Evolutionary conservation across 2,888 invertebrate species (phyloP), one percentile per base, ranked within the genome.

Genomic region (Argyra leucocephala): DNA sequence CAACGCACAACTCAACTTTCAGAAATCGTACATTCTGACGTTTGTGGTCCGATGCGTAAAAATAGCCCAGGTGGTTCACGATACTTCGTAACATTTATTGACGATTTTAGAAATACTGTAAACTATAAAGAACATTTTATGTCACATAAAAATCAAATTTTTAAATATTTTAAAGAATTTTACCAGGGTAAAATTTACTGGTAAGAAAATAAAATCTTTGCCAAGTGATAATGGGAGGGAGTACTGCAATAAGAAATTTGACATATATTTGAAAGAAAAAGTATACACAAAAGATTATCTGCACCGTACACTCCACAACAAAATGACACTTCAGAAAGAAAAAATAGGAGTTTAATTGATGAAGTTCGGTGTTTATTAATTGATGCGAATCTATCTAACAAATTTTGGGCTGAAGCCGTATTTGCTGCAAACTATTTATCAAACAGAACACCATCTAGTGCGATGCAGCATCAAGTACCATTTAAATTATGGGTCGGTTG

Each of bases 271-370:
- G 37, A 10, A 22, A 12, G 21, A 22, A 23, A 0, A 18, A 23
- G 63, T 22, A 58, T 61, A 0, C n/a, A 22, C 5, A 36, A 63
- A 15, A 57, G 62, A 61, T 24, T 3, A 2, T 57, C 63, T 18
- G 61, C 48, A 12, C 57, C 63, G 15, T 70, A 71, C 57, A 67
- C 69, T 21, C 70, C 71, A 15, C 66, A 72, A 23, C 73, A 72
- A 67, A 73, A 72, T 61, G 71, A 71, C 15, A 67, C 69, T 10
- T 69, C 69, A 1, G 72, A 71, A 67, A 63, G 72, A 21, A 70
- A 67, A 22, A 72, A 72, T 59, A n/a, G 70, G 31, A 69, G 69
- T 5, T 59, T 72, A 18, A 65, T 70, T 21, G 73, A 72, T 48
- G 68, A 67, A 58, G 69, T 70, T 7, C 65, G 73, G 26, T 69